A percentile compares a stretch with the other conserved stretches of the same genome.
Conservation (phyloP, 1,140 invertebrate species). For the Heliconius himera region DNA sequence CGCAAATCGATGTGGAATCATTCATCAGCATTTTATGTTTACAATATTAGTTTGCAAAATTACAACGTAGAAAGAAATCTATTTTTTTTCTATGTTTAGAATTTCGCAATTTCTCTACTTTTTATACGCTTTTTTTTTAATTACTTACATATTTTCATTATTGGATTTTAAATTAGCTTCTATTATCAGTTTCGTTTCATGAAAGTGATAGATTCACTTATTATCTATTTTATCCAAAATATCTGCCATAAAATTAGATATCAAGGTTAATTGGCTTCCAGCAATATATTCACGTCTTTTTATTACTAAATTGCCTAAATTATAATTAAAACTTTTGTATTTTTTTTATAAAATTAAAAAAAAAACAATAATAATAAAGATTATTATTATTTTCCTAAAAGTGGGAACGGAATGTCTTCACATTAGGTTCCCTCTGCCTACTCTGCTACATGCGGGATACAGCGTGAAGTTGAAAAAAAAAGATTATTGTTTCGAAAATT, state of each 20-base stretch:
- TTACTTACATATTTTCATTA: neutral
- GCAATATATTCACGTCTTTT: neutral
- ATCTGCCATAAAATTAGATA: neutral
- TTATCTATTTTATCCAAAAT: neutral
- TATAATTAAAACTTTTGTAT: neutral
- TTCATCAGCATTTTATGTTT: neutral
- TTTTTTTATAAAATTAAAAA: too few species aligned
- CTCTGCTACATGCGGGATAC: too few species aligned
- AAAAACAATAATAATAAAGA: too few species aligned
- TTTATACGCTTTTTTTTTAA: neutral
- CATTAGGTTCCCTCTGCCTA: too few species aligned
- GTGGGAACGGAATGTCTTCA: too few species aligned
- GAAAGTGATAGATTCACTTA: neutral
- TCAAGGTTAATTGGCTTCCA: neutral
- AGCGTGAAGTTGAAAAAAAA: too few species aligned
- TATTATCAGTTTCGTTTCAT: neutral
- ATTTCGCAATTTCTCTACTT: neutral
- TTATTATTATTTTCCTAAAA: too few species aligned
- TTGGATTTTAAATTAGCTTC: neutral
- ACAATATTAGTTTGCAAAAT: slow-evolving; percentile 2
- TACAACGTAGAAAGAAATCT: neutral
- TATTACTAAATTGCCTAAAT: neutral
- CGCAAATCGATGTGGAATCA: neutral
- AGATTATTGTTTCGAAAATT: too few species aligned
- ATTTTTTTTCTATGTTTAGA: neutral